Conservation (phyloP, 2,888 invertebrate species). For the Dicyrtoma fusca region DNA sequence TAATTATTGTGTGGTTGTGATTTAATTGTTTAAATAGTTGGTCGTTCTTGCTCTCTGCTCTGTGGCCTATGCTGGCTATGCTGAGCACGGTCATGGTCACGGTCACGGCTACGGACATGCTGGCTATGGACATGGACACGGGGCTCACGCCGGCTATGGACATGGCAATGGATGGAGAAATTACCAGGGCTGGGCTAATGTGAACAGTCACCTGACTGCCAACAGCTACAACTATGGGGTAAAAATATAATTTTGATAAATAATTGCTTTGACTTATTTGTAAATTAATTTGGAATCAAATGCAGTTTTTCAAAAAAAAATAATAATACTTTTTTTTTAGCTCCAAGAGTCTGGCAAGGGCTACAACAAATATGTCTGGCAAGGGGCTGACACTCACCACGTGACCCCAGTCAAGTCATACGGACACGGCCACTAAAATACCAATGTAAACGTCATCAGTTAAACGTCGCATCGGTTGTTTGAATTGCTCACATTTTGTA, state of each 20-base stretch:
- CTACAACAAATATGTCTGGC: conserved; percentile 53
- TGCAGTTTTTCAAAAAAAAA: neutral
- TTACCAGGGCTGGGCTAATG: conserved; percentile 45
- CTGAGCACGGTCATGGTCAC: conserved; percentile 34
- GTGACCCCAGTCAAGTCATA: conserved; percentile 41
- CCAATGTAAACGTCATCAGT: neutral
- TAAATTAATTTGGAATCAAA: neutral
- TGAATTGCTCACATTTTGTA: no score
- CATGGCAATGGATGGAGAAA: conserved; percentile 35
- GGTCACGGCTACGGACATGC: conserved; percentile 27
- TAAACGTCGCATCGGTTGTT: neutral
- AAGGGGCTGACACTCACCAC: conserved; percentile 49
- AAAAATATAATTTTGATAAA: conserved; percentile 5
- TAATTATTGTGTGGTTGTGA: neutral
- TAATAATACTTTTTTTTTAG: conserved; percentile 17
- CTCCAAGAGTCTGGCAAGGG: conserved; percentile 49
- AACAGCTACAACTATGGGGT: conserved; percentile 51
- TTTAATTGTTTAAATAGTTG: conserved; percentile 25
- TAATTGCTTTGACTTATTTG: neutral
- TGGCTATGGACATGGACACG: conserved; percentile 29
- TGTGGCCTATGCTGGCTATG: conserved; percentile 37
- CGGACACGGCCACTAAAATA: conserved; percentile 32
- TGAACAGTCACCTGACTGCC: conserved; percentile 47
- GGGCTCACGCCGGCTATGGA: conserved; percentile 23
- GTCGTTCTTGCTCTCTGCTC: conserved; percentile 36